Conservation (phyloP, 2,888 invertebrate genomes). For the Criorhina ranunculi region DNA sequence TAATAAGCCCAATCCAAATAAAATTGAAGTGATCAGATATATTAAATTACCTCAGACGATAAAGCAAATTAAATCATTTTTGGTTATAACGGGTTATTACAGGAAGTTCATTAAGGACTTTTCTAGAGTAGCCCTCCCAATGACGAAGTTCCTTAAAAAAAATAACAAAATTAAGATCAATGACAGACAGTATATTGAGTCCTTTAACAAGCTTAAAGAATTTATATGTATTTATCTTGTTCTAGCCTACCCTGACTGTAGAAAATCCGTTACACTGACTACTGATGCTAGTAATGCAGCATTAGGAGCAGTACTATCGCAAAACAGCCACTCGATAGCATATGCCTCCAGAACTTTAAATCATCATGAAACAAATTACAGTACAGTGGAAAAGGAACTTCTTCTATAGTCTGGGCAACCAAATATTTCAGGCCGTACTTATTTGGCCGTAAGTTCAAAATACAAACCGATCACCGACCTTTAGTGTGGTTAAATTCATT, state of each 20-base stretch:
- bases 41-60: slow-evolving; percentile 28
- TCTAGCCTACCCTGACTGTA: slow-evolving; percentile 62
- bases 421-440: slow-evolving; percentile 10
- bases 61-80: slow-evolving; percentile 53
- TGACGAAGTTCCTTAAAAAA: slow-evolving; percentile 32
- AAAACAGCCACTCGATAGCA: slow-evolving; percentile 70
- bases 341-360: slow-evolving; percentile 73
- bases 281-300: slow-evolving; percentile 75
- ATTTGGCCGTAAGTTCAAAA: slow-evolving; percentile 77
- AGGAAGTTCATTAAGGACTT: slow-evolving; percentile 44
- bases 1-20: slow-evolving; percentile 43
- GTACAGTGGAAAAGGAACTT: slow-evolving; percentile 79
- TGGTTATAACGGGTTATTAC: slow-evolving; percentile 52
- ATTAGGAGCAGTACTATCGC: slow-evolving; percentile 72
- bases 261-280: slow-evolving; percentile 58
- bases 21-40: slow-evolving; percentile 39
- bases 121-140: slow-evolving; percentile 35
- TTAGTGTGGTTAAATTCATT: slow-evolving; percentile 80
- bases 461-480: slow-evolving; percentile 82
- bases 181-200: slow-evolving; percentile 73
- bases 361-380: slow-evolving; percentile 70
- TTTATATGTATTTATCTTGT: slow-evolving; percentile 33
- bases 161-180: slow-evolving; percentile 37
- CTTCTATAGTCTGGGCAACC: slow-evolving; percentile 8
- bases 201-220: slow-evolving; percentile 18